Base-by-base conservation (phyloP, 2,113 vertebrate species). In the Seriola rivoliana region DNA sequence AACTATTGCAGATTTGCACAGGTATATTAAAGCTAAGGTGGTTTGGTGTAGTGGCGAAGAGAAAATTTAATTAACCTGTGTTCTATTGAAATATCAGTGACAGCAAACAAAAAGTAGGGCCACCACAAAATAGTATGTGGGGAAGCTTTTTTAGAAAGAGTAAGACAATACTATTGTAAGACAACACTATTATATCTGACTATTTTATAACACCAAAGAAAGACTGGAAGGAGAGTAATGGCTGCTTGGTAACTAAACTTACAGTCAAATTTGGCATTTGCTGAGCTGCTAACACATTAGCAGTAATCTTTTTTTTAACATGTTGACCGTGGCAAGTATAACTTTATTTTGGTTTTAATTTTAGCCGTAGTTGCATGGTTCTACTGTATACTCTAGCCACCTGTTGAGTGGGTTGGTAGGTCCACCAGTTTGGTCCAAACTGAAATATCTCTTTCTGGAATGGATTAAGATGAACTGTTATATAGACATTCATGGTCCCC, bases 41-140 rank as follows among this genome's bases (percentile, higher is more conserved):
- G 64, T 58, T 68, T 79, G 57, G 9, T 42, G 23, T 57, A 12
- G 8, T 38, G 38, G 8, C 1, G 16, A 78, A 73, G 54, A 55
- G n/a, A 60, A 34, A 21, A 52, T 63, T 4, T 40, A 77, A 77
- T 75, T 17, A 70, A 74, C 34, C 16, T n/a, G 11, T 44, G 10
- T 66, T 59, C 16, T 38, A 46, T 46, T 46, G 63, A 81, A 58
- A 81, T 34, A 38, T 42, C 40, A 59, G 4, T 29, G n/a, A 67
- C 19, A 42, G 19, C 5, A 63, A 70, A 60, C 42, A 75, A 75
- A 75, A 8, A 32, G 44, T 16, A 14, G 8, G 17, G 2, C 8
- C n/a, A 32, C 8, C 3, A 19, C 5, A 36, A 25, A 44, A 54
- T n/a, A 8, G n/a, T 36, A 5, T 75, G 29, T 12, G 29, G 29